These are phyloP conservation scores for Eudasyphora cyanicolor DNA, from an alignment of 2,888 invertebrate species.

Conservation along the genomic window DNA sequence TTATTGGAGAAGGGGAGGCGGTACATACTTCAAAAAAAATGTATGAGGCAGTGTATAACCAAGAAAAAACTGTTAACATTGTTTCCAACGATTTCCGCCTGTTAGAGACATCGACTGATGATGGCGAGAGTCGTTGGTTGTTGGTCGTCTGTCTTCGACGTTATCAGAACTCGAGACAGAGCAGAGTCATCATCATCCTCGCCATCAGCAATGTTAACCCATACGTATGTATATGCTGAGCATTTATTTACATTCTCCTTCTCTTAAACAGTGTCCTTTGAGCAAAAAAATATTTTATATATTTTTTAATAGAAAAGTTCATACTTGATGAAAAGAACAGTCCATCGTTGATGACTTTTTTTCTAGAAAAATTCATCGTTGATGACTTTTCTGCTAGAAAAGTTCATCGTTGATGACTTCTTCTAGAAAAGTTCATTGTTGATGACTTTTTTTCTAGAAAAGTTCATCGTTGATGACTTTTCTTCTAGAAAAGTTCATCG, in stretches of 20 bases:
- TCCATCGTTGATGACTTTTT: too few relatives aligned
- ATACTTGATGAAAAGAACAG: too few relatives aligned
- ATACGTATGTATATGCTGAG: background rate
- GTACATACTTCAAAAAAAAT: background rate
- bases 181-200: background rate
- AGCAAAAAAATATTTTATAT: too few relatives aligned
- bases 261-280: background rate
- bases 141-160: slow-evolving; percentile 14
- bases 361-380: too few relatives aligned
- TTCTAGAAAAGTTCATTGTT: too few relatives aligned
- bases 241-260: background rate
- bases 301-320: too few relatives aligned
- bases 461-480: too few relatives aligned
- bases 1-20: background rate
- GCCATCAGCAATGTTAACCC: background rate
- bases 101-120: slow-evolving; percentile 43
- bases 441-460: too few relatives aligned
- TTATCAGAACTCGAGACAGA: background rate
- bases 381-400: too few relatives aligned
- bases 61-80: slow-evolving; percentile 28
- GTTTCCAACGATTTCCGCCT: slow-evolving; percentile 58
- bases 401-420: too few relatives aligned
- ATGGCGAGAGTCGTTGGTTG: too few relatives aligned
- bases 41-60: background rate
- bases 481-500: too few relatives aligned